Evolutionary conservation across 1,140 invertebrate species (phyloP).

Genomic region (Mesaphorura yosii): DNA sequence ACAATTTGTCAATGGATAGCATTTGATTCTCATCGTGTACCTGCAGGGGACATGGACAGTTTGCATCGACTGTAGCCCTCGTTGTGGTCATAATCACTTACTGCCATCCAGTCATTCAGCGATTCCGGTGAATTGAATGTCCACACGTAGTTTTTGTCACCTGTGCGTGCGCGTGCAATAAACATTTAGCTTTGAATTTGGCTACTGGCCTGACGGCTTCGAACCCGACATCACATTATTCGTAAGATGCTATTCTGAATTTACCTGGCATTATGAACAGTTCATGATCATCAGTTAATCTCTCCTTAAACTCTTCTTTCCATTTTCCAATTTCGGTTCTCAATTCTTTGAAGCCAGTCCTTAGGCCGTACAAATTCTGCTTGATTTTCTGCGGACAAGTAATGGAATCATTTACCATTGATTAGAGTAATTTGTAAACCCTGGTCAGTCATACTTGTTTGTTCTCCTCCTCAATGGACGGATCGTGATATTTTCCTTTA

Average conservation of each 20-base stretch:
- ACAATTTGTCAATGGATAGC: too few relatives aligned
- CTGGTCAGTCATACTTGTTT: too few relatives aligned
- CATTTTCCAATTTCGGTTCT: conserved; percentile 54
- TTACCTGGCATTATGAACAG: conserved; percentile 42
- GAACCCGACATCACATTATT: too few relatives aligned
- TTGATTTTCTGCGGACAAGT: too few relatives aligned
- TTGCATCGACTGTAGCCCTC: conserved; percentile 62
- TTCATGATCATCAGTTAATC: conserved; percentile 44
- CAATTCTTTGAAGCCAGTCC: conserved; percentile 49
- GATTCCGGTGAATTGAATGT: conserved; percentile 49
- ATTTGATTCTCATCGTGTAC: conserved; percentile 37
- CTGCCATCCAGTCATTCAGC: conserved; percentile 59
- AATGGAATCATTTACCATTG: too few relatives aligned
- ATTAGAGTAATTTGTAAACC: too few relatives aligned
- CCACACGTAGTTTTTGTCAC: conserved; percentile 57
- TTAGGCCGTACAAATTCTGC: conserved; percentile 29
- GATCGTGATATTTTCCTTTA: too few relatives aligned
- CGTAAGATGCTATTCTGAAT: too few relatives aligned
- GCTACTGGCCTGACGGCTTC: neutral
- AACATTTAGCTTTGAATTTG: conserved; percentile 1
- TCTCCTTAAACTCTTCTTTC: conserved; percentile 55
- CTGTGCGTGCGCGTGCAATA: too few relatives aligned
- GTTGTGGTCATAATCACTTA: conserved; percentile 63
- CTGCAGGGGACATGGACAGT: conserved; percentile 45
- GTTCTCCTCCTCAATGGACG: too few relatives aligned